These are phyloP conservation scores for Gobionotothen gibberifrons DNA, from an alignment of 2,797 vertebrate species.

Conservation along the genomic window DNA sequence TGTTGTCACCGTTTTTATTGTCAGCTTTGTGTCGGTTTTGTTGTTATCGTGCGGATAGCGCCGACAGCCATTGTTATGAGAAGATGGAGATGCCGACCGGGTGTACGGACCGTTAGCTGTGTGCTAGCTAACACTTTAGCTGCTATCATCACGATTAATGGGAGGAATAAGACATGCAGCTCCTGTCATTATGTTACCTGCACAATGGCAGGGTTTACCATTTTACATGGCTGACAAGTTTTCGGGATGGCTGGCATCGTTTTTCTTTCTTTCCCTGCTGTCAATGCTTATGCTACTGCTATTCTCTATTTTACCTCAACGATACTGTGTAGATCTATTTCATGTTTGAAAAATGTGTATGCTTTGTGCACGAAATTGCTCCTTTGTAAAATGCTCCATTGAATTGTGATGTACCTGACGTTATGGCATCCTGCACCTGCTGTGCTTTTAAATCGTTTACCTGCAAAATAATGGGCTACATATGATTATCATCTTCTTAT, in stretches of 20 bases:
- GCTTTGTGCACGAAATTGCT: neutral
- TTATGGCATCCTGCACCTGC: neutral
- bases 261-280: neutral
- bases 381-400: neutral
- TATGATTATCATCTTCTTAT: neutral
- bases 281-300: neutral
- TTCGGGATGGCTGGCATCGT: neutral
- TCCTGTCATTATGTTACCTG: neutral
- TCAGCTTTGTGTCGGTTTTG: slow-evolving; percentile 59
- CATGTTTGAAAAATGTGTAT: neutral
- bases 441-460: neutral
- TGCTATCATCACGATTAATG: slow-evolving; percentile 3
- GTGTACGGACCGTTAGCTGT: slow-evolving; percentile 64
- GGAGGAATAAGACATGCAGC: neutral
- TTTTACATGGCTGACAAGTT: neutral
- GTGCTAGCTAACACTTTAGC: slow-evolving; percentile 50
- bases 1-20: slow-evolving; percentile 66
- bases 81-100: slow-evolving; percentile 72
- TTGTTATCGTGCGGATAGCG: slow-evolving; percentile 69
- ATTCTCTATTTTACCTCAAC: neutral
- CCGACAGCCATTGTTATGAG: slow-evolving; percentile 83
- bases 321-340: neutral
- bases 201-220: neutral
- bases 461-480: neutral
- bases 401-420: neutral